Evolutionary conservation across 2,113 vertebrate genomes (phyloP).

Genomic region (Alethe castanea): DNA sequence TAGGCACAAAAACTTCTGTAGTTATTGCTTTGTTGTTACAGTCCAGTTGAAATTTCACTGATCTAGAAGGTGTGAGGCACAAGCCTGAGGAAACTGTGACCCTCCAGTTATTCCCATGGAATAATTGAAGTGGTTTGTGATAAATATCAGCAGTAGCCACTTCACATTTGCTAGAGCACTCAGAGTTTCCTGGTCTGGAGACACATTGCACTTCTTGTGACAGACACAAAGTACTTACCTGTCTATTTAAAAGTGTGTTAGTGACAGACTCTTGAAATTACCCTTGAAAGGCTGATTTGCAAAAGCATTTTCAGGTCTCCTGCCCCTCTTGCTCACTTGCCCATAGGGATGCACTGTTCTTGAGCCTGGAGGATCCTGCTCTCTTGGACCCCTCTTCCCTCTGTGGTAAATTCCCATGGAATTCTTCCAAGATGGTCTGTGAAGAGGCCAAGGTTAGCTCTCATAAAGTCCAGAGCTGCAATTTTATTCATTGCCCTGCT

Average conservation of each 20-base stretch:
- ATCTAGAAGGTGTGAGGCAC: background rate
- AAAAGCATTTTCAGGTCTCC: background rate
- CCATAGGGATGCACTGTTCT: background rate
- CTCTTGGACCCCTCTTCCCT: background rate
- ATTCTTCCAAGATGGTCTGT: background rate
- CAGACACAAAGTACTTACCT: background rate
- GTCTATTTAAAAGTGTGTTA: background rate
- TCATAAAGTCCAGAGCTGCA: background rate
- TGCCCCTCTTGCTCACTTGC: background rate
- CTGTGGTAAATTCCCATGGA: background rate
- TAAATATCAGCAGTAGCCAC: background rate
- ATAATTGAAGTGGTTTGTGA: background rate
- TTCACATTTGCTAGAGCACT: background rate
- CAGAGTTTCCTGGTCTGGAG: background rate
- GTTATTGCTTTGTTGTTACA: background rate
- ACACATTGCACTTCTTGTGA: background rate
- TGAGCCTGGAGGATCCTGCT: background rate
- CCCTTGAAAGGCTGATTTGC: background rate
- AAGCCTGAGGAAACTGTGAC: background rate
- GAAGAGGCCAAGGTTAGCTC: background rate
- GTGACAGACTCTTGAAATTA: background rate
- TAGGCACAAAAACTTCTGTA: background rate
- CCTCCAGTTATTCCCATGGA: background rate
- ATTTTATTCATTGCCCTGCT: background rate
- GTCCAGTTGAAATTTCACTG: background rate